These are phyloP conservation scores for Andrena marginata DNA, from an alignment of 2,888 invertebrate genomes.

Conservation along the genomic window DNA sequence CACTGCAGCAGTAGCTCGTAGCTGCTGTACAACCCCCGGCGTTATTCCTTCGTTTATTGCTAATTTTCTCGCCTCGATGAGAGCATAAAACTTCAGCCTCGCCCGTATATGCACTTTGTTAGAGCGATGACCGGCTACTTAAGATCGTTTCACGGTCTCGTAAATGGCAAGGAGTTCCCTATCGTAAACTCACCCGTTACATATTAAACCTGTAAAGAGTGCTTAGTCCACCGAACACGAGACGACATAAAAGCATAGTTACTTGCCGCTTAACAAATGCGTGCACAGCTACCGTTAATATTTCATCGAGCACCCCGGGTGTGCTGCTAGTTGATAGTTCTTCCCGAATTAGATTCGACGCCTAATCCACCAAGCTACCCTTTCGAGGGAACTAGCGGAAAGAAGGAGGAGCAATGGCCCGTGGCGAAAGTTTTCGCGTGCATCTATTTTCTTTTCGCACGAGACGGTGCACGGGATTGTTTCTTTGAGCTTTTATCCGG, in stretches of 20 bases:
- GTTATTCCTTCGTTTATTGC: constrained; percentile 1
- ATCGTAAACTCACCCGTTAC: constrained; percentile 8
- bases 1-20: too few species aligned
- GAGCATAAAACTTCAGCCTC: neutral
- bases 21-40: neutral
- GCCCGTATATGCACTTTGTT: neutral
- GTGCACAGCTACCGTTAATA: neutral
- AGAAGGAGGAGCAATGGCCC: neutral
- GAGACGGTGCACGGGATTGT: neutral
- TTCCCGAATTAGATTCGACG: neutral
- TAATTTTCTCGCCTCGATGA: neutral
- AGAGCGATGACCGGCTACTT: constrained; percentile 11
- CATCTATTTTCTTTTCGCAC: neutral
- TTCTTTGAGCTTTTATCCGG: neutral
- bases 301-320: neutral
- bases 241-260: neutral
- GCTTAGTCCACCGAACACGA: neutral
- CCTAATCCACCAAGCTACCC: neutral
- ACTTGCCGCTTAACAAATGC: neutral
- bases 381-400: neutral
- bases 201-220: constrained; percentile 5
- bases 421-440: neutral
- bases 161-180: constrained; percentile 1
- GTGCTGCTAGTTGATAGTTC: neutral
- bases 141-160: constrained; percentile 14